Base-by-base conservation (phyloP, 2,888 invertebrate genomes). In the Prosopocoilus inquinatus region DNA sequence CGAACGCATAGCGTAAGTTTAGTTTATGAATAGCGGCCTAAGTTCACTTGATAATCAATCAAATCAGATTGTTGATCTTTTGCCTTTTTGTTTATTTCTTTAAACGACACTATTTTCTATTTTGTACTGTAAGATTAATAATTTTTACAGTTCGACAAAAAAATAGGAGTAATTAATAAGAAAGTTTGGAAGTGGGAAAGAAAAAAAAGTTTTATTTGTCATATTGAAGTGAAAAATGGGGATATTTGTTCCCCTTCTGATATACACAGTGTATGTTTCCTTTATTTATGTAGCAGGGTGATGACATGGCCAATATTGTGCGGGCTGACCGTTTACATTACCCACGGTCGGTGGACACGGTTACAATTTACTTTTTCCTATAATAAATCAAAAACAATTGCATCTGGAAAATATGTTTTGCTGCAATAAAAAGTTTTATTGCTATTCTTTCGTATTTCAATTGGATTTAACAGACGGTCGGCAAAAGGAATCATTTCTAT, bases 301-400 rank as follows among this genome's bases (percentile, higher is more conserved):
- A 70, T 70, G 72, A 72, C 70, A 71, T 64, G 68, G 67, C 67
- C 72, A 72, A 72, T 72, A 72, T 72, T 70, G 67, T 64, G 68
- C 64, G 65, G 69, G 67, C 63, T 65, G 63, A 64, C 66, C 68
- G 65, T 68, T 65, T 62, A 59, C 60, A 65, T 70, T 70, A 69
- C 60, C 57, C 61, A 66, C 70, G 69, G 64, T 69, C 58, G 55
- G 59, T 64, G 65, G 61, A 57, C 66, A 64, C 66, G 56, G 64
- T 60, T 63, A 64, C 64, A 59, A 65, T 63, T 65, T 61, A 53
- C 57, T 53, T 58, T 50, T 54, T 50, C 61, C 58, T 46, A 53
- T 60, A 53, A 65, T 67, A 64, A 64, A 67, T 67, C 66, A 67
- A 63, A 63, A 56, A 58, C 65, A 65, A 65, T 65, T 65, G 63